These are phyloP conservation scores for Hexactinellida sp. DNA, from an alignment of 37 sponge, comb jelly and placozoan genomes.

Conservation along the genomic window DNA sequence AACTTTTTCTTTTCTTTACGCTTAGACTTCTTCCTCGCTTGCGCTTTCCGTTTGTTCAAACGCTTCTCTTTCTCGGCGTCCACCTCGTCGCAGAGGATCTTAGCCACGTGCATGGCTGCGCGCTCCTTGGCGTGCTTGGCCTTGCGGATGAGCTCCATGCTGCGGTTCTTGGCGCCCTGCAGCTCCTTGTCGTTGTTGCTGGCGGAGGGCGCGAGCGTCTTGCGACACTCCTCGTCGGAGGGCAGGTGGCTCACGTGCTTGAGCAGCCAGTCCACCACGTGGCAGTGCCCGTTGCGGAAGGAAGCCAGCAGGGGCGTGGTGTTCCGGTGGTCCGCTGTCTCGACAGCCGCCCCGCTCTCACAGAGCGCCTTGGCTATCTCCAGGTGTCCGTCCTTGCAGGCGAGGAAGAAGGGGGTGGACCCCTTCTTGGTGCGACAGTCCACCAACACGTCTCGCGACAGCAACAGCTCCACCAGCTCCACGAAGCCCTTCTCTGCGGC, in stretches of 20 bases:
- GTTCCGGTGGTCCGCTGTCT: constrained; percentile 65
- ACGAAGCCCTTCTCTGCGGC: constrained; percentile 83
- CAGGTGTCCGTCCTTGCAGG: constrained; percentile 74
- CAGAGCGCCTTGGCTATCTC: constrained; percentile 58
- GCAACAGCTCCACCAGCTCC: constrained; percentile 66
- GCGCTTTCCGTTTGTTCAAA: constrained; percentile 72
- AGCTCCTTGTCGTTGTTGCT: constrained; percentile 56
- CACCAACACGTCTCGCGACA: constrained; percentile 38
- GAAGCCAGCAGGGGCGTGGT: constrained; percentile 76
- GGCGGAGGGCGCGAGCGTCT: constrained; percentile 71
- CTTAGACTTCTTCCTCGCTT: constrained; percentile 63
- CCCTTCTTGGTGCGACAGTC: constrained; percentile 96
- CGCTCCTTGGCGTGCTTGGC: constrained; percentile 69
- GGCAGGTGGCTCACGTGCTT: constrained; percentile 74
- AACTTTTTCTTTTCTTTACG: constrained; percentile 70
- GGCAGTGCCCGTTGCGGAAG: constrained; percentile 70
- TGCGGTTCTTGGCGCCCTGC: constrained; percentile 46
- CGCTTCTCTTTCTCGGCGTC: constrained; percentile 82
- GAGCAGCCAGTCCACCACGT: constrained; percentile 95
- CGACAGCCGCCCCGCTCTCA: constrained; percentile 56
- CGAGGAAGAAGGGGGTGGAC: constrained; percentile 84
- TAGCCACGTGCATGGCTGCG: constrained; percentile 64
- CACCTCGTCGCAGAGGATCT: constrained; percentile 56
- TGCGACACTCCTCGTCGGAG: constrained; percentile 87
- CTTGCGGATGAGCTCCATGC: constrained; percentile 87